Percentiles rank a stretch among this genome's conserved stretches.
These are phyloP conservation scores for Hoplodrina ambigua DNA, from an alignment of 2,888 invertebrate genomes.

Conservation along the genomic window DNA sequence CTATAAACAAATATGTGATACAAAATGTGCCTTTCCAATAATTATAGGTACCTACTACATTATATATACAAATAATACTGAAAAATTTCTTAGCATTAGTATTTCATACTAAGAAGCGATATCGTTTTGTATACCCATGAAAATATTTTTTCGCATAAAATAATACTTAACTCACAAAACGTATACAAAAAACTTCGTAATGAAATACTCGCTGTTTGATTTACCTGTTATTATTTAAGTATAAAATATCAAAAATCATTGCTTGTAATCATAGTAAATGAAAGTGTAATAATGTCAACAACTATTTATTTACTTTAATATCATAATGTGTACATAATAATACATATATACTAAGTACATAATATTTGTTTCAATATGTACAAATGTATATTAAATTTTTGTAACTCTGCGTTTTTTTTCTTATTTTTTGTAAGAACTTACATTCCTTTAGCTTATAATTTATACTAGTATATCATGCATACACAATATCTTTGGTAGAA, in stretches of 20 bases:
- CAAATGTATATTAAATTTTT: slow-evolving; percentile 88
- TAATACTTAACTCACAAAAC: slow-evolving; percentile 50
- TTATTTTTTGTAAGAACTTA: slow-evolving; percentile 54
- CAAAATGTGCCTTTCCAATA: slow-evolving; percentile 58
- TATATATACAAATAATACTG: slow-evolving; percentile 30
- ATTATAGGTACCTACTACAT: slow-evolving; percentile 14
- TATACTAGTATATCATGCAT: slow-evolving; percentile 14
- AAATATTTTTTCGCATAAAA: slow-evolving; percentile 36
- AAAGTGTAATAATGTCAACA: slow-evolving; percentile 80
- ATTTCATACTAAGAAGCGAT: slow-evolving; percentile 11
- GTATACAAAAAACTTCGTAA: slow-evolving; percentile 66
- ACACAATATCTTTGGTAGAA: slow-evolving; percentile 64
- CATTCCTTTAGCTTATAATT: slow-evolving; percentile 25
- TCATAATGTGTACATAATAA: slow-evolving; percentile 84
- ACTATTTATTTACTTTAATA: slow-evolving; percentile 86
- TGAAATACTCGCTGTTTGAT: slow-evolving; percentile 77
- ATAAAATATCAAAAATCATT: slow-evolving; percentile 55
- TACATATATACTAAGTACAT: slow-evolving; percentile 82
- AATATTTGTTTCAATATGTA: slow-evolving; percentile 84
- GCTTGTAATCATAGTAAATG: slow-evolving; percentile 67
- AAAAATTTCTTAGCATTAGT: slow-evolving; percentile 41
- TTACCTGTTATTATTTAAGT: slow-evolving; percentile 61
- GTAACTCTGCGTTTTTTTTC: slow-evolving; percentile 64
- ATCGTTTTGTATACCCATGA: neutral
- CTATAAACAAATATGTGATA: slow-evolving; percentile 66